Evolutionary conservation across 2,797 vertebrate genomes (phyloP).

Genomic region (Coccyzus lansbergi): DNA sequence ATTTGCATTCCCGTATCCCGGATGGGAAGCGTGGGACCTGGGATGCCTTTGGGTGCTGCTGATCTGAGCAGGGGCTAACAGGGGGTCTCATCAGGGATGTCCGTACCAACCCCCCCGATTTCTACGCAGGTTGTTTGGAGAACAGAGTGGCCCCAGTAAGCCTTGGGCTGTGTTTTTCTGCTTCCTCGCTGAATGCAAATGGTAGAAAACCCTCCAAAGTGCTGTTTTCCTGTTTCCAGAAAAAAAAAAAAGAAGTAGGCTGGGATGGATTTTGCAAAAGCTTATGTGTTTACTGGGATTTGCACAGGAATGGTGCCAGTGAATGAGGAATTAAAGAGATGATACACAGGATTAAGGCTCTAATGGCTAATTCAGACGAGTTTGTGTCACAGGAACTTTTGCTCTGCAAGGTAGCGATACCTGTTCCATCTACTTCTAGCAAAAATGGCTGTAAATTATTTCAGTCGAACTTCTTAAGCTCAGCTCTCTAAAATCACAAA

Average conservation of each 20-base stretch:
- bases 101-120: background rate
- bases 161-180: accelerated
- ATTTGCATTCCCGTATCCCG: accelerated
- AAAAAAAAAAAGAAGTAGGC: background rate
- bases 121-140: background rate
- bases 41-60: accelerated
- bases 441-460: background rate
- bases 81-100: background rate
- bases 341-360: background rate
- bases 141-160: background rate
- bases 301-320: background rate
- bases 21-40: accelerated
- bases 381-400: background rate
- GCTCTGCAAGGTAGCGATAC: background rate
- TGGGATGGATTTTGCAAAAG: background rate
- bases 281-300: background rate
- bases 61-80: accelerated
- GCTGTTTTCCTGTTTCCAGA: background rate
- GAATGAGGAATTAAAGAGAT: background rate
- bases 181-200: background rate
- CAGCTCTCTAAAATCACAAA: background rate
- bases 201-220: background rate
- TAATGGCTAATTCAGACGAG: background rate
- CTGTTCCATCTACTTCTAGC: background rate
- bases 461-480: background rate